Evolutionary conservation across 2,888 invertebrate species (phyloP), one percentile per base, ranked within the genome.

Genomic region (Drosophila pseudotakahashii): DNA sequence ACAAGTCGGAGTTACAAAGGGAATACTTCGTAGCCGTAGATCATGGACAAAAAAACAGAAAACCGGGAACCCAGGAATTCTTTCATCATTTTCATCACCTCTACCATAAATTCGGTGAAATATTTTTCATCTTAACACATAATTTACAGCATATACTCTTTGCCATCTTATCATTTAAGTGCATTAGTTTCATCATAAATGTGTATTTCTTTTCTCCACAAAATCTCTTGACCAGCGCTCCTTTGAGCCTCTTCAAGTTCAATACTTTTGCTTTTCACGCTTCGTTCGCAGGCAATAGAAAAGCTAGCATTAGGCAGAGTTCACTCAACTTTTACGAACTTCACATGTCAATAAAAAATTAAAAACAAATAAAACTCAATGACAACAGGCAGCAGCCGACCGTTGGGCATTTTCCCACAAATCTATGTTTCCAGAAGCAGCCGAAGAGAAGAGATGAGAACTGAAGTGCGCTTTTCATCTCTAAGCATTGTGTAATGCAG

Each of bases 321-420:
- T 84, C 84, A 88, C 73, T 88, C 86, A 84, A 84, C 84, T 84
- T 86, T 72, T 68, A 73, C 83, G 45, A 74, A 86, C 84, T 88
- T 84, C 84, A 86, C 88, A 88, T 86, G 88, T 88, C 84, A 84
- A 84, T 86, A 84, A 88, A 83, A 86, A 88, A 82, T 88, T 88
- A 82, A 88, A 88, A 88, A 80, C 88, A 83, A 83, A 88, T 83
- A 83, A 88, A 88, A 86, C 68, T 71, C 80, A 80, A 78, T 79
- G 86, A 88, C 78, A 75, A 82, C 61, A 37, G 42, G 32, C 26
- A 58, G 30, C 23, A 61, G 47, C 41, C 42, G 59, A 36, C 67
- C 19, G 52, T 26, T 30, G 13, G 44, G 32, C 71, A 76, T 77
- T 85, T 86, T 86, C 86, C 89, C 86, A 86, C 86, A 82, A 85